phyloP scores from a whole-genome alignment of 2,113 vertebrate species.

The Raja brachyura region DNA sequence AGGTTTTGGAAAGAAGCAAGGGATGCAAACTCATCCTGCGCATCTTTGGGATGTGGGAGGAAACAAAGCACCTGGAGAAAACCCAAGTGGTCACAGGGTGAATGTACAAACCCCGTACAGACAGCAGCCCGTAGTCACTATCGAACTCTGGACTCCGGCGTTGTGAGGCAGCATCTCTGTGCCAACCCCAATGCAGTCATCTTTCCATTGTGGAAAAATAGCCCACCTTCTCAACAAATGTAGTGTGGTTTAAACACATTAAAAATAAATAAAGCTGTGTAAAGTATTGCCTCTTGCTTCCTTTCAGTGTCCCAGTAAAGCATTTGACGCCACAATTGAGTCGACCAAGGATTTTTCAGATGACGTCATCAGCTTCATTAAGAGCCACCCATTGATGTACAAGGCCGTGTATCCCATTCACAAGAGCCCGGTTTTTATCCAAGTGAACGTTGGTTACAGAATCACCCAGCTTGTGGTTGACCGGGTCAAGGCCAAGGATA shows the following conservation, averaged over 20 bases:
- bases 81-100: too few relatives aligned
- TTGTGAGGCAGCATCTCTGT: too few relatives aligned
- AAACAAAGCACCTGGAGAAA: too few relatives aligned
- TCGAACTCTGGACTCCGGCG: too few relatives aligned
- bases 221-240: neutral
- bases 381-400: conserved; percentile 79
- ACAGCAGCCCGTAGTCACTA: too few relatives aligned
- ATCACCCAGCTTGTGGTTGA: conserved; percentile 69
- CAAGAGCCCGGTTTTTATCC: conserved; percentile 57
- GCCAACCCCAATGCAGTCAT: neutral
- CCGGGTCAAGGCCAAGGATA: conserved; percentile 60
- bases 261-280: too few relatives aligned
- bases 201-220: neutral
- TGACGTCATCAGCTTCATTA: conserved; percentile 75
- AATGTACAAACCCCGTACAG: too few relatives aligned
- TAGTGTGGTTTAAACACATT: neutral
- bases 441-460: conserved; percentile 53
- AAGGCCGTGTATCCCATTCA: conserved; percentile 65
- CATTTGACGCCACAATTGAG: conserved; percentile 65
- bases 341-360: conserved; percentile 77
- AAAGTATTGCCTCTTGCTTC: neutral
- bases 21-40: too few relatives aligned
- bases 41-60: too few relatives aligned
- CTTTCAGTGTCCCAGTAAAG: conserved; percentile 73
- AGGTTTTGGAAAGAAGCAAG: too few relatives aligned